A percentile compares a stretch with the other conserved stretches of the same genome.
Evolutionary conservation across 1,140 invertebrate species (phyloP).

Genomic region (Rhyzopertha dominica): DNA sequence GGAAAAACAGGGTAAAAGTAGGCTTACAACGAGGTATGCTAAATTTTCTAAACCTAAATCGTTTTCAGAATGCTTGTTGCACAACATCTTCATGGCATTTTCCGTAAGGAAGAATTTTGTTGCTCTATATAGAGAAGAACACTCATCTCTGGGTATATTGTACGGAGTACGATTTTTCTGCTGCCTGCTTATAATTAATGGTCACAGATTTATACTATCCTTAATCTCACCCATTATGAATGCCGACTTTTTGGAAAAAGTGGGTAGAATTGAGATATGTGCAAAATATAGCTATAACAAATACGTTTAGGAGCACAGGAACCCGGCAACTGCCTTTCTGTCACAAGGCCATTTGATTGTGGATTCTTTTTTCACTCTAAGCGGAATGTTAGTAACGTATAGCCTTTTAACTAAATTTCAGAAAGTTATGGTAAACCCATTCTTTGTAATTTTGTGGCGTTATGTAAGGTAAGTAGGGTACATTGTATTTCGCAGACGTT

Average conservation of each 20-base stretch:
- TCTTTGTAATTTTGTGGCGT: constrained; percentile 49
- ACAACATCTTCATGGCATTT: constrained; percentile 45
- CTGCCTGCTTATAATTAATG: constrained; percentile 49
- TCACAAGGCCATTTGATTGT: constrained; percentile 59
- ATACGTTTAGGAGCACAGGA: constrained; percentile 37
- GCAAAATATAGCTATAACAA: too few relatives aligned
- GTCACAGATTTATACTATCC: constrained; percentile 49
- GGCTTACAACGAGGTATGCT: too few relatives aligned
- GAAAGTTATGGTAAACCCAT: constrained; percentile 44
- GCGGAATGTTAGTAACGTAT: constrained; percentile 54
- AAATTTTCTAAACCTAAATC: constrained; percentile 40
- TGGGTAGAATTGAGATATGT: too few relatives aligned
- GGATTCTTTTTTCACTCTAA: constrained; percentile 60
- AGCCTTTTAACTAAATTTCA: constrained; percentile 48
- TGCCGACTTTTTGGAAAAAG: constrained; percentile 49
- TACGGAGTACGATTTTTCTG: constrained; percentile 51
- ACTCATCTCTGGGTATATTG: constrained; percentile 46
- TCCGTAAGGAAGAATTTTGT: constrained; percentile 46
- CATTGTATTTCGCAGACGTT: too few relatives aligned
- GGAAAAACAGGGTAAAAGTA: too few relatives aligned
- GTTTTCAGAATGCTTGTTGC: constrained; percentile 42
- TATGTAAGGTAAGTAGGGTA: constrained; percentile 53
- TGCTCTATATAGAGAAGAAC: constrained; percentile 43
- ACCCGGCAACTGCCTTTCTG: constrained; percentile 41
- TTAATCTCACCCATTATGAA: constrained; percentile 51